Evolutionary conservation across 2,113 vertebrate genomes (phyloP), one percentile per base, ranked within the genome.

Genomic region (Pongo pygmaeus): DNA sequence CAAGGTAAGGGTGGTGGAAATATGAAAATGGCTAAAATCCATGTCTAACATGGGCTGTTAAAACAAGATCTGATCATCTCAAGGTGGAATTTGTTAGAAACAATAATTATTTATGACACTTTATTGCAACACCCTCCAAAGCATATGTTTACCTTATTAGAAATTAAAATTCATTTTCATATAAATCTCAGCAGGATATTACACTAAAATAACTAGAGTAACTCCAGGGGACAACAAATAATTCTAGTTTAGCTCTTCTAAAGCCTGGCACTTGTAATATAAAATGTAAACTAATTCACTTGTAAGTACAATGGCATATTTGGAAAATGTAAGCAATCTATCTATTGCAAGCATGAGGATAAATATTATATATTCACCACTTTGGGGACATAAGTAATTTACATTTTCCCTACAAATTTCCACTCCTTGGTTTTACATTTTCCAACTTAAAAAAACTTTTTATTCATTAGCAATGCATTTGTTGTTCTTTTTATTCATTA

Each of bases 121-220:
- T 98, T 95, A 95, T 97, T 97, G 74, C 89, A 98, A 93, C 85
- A 95, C 79, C 43, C 79, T 98, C 78, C 79, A 97, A 98, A 98
- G 91, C 98, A 98, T 98, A 98, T 96, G 98, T 98, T 96, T 98
- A 98, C 96, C 97, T 97, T 98, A 98, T 98, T 97, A 98, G 98
- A 98, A 98, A 98, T 98, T 98, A 98, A 97, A 98, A 98, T 97
- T 97, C 97, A 97, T 98, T 98, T 98, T 97, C 97, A 98, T 98
- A 98, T 97, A 98, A 98, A 98, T 97, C 98, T 97, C 98, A 98
- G 98, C 97, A 97, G 57, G 97, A 91, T 96, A 94, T 96, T 96
- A 92, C 64, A 98, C 94, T 83, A 87, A 96, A 97, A 98, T 97
- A 98, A 97, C 88, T 84, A 69, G 93, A 98, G 91, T 94, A 97